Evolutionary conservation across 1,140 invertebrate genomes (phyloP).

Genomic region (Aradophagus sp.): DNA sequence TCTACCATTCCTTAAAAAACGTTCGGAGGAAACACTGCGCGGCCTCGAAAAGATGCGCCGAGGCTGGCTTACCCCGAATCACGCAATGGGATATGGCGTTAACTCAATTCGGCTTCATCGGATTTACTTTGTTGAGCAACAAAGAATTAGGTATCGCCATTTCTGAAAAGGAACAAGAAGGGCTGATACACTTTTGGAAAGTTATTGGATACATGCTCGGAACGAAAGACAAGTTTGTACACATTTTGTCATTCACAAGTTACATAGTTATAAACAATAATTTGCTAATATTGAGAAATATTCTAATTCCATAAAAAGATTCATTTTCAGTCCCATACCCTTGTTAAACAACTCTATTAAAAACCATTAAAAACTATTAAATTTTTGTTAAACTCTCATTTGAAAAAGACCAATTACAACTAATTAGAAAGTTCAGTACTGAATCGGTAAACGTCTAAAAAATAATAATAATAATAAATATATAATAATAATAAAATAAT

Average conservation of each 20-base stretch:
- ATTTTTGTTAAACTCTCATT: too few relatives aligned
- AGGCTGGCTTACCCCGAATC: constrained; percentile 70
- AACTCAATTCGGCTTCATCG: constrained; percentile 91
- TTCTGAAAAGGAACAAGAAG: constrained; percentile 79
- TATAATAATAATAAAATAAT: too few relatives aligned
- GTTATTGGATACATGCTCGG: constrained; percentile 87
- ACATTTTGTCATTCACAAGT: neutral
- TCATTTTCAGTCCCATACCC: too few relatives aligned
- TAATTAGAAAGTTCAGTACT: too few relatives aligned
- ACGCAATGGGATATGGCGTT: constrained; percentile 87
- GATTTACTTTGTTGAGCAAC: constrained; percentile 81
- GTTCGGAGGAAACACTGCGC: constrained; percentile 81
- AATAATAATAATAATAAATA: too few relatives aligned
- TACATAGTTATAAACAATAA: too few relatives aligned
- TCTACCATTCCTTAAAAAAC: constrained; percentile 78
- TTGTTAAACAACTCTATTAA: too few relatives aligned
- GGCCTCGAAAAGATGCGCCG: constrained; percentile 74
- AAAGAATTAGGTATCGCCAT: constrained; percentile 79
- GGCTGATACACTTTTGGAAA: constrained; percentile 89
- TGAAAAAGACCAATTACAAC: too few relatives aligned
- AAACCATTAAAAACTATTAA: too few relatives aligned
- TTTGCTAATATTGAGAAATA: too few relatives aligned
- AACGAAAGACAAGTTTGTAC: constrained; percentile 82
- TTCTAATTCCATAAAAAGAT: too few relatives aligned
- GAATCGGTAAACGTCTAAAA: too few relatives aligned